A percentile compares a stretch with the other conserved stretches of the same genome.
These are phyloP conservation scores for Falco concolor DNA, from an alignment of 2,797 vertebrate species.

Conservation along the genomic window DNA sequence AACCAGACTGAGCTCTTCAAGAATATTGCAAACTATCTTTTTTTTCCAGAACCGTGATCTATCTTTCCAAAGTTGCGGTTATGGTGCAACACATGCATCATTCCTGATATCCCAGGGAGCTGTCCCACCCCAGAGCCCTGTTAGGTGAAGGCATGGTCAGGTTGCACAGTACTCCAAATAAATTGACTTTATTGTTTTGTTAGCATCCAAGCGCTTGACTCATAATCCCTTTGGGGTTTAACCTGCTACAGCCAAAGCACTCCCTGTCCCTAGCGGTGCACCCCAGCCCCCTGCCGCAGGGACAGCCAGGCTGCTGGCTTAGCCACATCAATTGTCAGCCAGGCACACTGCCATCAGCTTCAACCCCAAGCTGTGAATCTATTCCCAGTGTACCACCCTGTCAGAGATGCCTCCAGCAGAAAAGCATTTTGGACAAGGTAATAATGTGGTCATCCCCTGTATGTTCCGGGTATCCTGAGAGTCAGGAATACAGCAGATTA, in stretches of 20 bases:
- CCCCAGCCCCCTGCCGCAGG: not conserved
- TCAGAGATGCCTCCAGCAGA: not conserved
- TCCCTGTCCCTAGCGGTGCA: not conserved
- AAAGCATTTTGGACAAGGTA: not conserved
- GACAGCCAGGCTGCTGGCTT: not conserved
- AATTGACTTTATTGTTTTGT: not conserved
- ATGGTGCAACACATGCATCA: accelerated
- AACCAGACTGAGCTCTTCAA: not conserved
- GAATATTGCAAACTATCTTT: not conserved
- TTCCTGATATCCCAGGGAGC: not conserved
- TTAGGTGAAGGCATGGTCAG: not conserved
- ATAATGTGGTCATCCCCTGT: not conserved
- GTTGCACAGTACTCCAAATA: not conserved
- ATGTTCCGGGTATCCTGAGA: not conserved
- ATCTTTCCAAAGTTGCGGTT: not conserved
- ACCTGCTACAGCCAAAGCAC: not conserved
- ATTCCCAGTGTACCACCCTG: not conserved
- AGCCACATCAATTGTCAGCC: not conserved
- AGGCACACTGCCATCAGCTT: not conserved
- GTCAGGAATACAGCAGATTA: not conserved
- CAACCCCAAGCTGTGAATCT: not conserved
- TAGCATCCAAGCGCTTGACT: not conserved
- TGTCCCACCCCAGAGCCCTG: not conserved
- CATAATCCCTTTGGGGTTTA: not conserved
- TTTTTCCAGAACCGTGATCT: not conserved